phyloP scores from a whole-genome alignment of 2,888 invertebrate genomes.

The Polylopha cassiicola region DNA sequence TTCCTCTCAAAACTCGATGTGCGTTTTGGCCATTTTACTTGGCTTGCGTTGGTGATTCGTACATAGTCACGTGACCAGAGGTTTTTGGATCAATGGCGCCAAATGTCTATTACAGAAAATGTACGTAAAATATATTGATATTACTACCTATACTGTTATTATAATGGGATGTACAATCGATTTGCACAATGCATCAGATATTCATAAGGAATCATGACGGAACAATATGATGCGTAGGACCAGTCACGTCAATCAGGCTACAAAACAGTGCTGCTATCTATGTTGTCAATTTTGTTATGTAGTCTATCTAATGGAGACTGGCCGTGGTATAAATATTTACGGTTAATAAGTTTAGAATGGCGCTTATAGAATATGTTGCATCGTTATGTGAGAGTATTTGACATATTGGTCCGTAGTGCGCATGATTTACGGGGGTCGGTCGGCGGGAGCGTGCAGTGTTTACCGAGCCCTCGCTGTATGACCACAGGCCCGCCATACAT shows the following conservation, averaged over 20 bases:
- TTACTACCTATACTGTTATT: conserved; percentile 36
- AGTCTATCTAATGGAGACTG: conserved; percentile 80
- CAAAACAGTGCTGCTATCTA: conserved; percentile 85
- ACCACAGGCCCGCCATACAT: conserved; percentile 70
- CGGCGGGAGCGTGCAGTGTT: conserved; percentile 31
- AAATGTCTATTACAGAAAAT: conserved; percentile 74
- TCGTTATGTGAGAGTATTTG: conserved; percentile 43
- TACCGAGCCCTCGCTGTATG: conserved; percentile 36
- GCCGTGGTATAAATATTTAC: conserved; percentile 80
- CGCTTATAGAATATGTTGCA: conserved; percentile 33
- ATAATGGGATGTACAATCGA: conserved; percentile 35
- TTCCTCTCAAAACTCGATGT: conserved; percentile 73
- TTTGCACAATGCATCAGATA: conserved; percentile 34
- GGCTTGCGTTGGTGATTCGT: conserved; percentile 77
- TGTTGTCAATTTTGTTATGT: conserved; percentile 84
- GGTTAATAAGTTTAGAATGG: conserved; percentile 65
- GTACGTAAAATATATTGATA: conserved; percentile 56
- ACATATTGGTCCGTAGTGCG: conserved; percentile 19
- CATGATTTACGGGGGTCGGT: conserved; percentile 21
- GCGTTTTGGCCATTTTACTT: conserved; percentile 78
- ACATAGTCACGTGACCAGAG: conserved; percentile 76
- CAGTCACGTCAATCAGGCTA: conserved; percentile 75
- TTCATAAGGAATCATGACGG: conserved; percentile 31
- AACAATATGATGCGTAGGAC: conserved; percentile 64
- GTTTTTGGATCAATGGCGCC: conserved; percentile 77